A percentile compares a stretch with the other conserved stretches of the same genome.
Evolutionary conservation across 2,113 vertebrate genomes (phyloP).

Genomic region (Tychaedon coryphoeus): DNA sequence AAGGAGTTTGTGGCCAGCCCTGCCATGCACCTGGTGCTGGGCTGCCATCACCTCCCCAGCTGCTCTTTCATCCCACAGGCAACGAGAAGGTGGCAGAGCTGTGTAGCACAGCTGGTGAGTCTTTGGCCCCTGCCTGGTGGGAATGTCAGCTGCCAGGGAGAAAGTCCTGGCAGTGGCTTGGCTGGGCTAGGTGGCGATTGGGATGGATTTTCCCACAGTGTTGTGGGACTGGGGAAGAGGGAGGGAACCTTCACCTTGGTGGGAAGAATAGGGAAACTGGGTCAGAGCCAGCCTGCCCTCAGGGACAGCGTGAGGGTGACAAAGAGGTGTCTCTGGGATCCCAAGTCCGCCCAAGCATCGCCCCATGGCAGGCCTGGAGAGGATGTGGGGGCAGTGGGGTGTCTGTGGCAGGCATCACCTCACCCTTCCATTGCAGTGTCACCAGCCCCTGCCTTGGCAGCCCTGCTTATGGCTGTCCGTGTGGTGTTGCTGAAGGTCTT

Average conservation of each 20-base stretch:
- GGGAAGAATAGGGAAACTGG: background rate
- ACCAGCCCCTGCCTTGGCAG: accelerated
- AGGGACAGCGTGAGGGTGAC: accelerated
- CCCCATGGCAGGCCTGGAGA: accelerated
- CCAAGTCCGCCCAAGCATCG: accelerated
- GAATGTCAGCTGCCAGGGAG: accelerated
- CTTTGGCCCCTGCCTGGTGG: accelerated
- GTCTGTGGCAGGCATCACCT: background rate
- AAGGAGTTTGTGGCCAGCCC: background rate
- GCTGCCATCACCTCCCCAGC: background rate
- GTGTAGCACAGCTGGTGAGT: background rate
- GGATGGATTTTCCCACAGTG: background rate
- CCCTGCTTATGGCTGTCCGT: slow-evolving; percentile 22
- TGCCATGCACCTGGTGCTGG: background rate
- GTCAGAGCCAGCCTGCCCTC: background rate
- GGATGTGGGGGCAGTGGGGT: accelerated
- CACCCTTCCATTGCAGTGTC: background rate
- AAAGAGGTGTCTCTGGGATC: accelerated
- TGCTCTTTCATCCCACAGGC: background rate
- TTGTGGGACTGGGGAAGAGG: accelerated
- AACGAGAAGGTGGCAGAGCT: accelerated
- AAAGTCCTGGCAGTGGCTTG: background rate
- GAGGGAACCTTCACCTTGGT: accelerated
- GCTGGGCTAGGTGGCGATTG: accelerated
- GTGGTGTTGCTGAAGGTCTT: slow-evolving; percentile 70